Evolutionary conservation across 2,797 vertebrate species (phyloP).

Genomic region (Coreius guichenoti): DNA sequence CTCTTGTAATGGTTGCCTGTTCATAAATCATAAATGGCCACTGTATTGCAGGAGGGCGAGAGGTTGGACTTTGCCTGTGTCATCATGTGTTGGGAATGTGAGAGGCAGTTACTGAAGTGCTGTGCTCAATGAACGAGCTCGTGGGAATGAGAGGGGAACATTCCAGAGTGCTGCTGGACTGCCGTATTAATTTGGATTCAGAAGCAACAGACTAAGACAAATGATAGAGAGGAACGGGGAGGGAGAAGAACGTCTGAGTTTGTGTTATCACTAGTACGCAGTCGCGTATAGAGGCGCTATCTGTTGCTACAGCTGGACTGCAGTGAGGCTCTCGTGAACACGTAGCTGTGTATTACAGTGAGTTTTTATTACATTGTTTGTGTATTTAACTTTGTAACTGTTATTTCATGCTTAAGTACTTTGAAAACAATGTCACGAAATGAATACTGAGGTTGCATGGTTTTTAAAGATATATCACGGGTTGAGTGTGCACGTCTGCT

Average conservation of each 20-base stretch:
- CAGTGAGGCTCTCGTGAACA: slow-evolving; percentile 15
- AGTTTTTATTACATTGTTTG: not conserved
- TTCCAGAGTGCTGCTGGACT: slow-evolving; percentile 48
- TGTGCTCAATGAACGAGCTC: slow-evolving; percentile 18
- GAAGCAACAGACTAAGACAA: not conserved
- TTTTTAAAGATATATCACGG: not conserved
- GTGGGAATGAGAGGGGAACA: slow-evolving; percentile 29
- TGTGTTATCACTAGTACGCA: slow-evolving; percentile 69
- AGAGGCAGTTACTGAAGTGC: slow-evolving; percentile 15
- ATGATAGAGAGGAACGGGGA: slow-evolving; percentile 8
- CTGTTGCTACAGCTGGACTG: slow-evolving; percentile 61
- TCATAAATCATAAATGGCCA: slow-evolving; percentile 23
- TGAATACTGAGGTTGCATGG: not conserved
- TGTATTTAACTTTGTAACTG: not conserved
- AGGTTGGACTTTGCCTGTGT: slow-evolving; percentile 48
- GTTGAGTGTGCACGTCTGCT: not conserved
- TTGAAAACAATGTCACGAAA: not conserved
- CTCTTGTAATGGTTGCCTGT: slow-evolving; percentile 9
- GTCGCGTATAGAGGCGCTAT: slow-evolving; percentile 58
- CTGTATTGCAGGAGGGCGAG: slow-evolving; percentile 23
- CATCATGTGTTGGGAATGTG: slow-evolving; percentile 51
- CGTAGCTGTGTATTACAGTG: slow-evolving; percentile 19
- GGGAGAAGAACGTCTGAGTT: slow-evolving; percentile 49
- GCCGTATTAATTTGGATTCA: not conserved
- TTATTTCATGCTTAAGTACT: not conserved